Evolutionary conservation across 1,140 invertebrate species (phyloP), one percentile per base, ranked within the genome.

Genomic region (Goniozus legneri): DNA sequence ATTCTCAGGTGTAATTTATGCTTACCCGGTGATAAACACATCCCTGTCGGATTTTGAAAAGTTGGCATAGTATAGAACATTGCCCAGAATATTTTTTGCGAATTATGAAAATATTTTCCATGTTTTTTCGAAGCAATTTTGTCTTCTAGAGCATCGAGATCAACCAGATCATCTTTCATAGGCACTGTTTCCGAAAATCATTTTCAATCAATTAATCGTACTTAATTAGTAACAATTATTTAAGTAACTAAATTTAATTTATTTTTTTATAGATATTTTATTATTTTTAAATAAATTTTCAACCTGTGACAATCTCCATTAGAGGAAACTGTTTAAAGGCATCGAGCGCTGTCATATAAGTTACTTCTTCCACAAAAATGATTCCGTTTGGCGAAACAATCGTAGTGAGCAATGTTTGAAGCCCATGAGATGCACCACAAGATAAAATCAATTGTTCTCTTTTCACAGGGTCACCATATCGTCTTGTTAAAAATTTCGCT

Each of bases 331-430:
- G 69, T 43, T 69, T 73, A 48, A 86, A 79, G 4, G 73, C 64
- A 32, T 80, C 76, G 8, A 84, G 56, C 6, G 81, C 84, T 53
- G 82, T 77, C 76, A 85, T 86, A 52, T 86, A 87, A 12, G 83
- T 83, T 19, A 79, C 81, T 65, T 86, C 81, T 56, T 87, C 85
- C 7, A 85, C 77, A 61, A 86, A 87, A 30, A 86, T 79, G 18
- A 79, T 63, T 2, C 76, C 78, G 41, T 79, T 72, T 12, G 79
- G 76, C n/a, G 77, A 73, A 30, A 86, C 68, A 24, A 86, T 52
- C 3, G 77, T 77, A n/a, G 76, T 79, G 1, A 84, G 52, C n/a
- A 81, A 56, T 15, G 84, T 50, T 51, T 82, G 79, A 2, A 86
- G 54, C 2, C 83, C 84, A 50, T 83, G 77, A 0, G 82, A 78